These are phyloP conservation scores for Unio delphinus DNA, from an alignment of 2,888 invertebrate species.

Conservation along the genomic window DNA sequence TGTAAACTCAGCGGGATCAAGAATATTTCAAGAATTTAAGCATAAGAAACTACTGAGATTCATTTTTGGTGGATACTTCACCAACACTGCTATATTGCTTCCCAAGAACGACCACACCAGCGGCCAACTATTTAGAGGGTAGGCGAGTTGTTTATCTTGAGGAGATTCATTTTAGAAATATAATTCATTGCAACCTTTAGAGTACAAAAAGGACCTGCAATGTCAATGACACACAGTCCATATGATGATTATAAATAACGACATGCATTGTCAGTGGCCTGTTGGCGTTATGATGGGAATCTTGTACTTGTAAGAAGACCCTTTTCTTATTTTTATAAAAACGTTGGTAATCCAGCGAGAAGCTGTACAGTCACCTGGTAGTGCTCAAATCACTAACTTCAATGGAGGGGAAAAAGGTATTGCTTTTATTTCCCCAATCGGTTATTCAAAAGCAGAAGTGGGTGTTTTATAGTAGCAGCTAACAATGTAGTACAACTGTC, in stretches of 20 bases:
- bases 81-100: slow-evolving; percentile 3
- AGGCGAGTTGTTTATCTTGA: slow-evolving; percentile 6
- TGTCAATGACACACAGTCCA: neutral
- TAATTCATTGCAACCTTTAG: slow-evolving; percentile 8
- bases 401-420: no score
- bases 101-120: slow-evolving; percentile 6
- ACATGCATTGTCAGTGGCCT: neutral
- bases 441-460: no score
- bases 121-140: slow-evolving; percentile 5
- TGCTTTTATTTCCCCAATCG: no score
- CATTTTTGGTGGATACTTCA: slow-evolving; percentile 10
- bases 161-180: slow-evolving; percentile 13
- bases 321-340: neutral
- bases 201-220: slow-evolving; percentile 12
- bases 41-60: slow-evolving; percentile 2
- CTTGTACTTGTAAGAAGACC: slow-evolving; percentile 14
- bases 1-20: slow-evolving; percentile 1
- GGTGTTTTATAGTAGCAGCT: no score
- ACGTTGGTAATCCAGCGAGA: neutral
- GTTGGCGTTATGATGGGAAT: slow-evolving; percentile 17
- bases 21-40: slow-evolving; percentile 13
- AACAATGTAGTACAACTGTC: no score
- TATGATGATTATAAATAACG: no score
- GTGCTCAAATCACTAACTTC: no score
- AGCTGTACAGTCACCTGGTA: no score